Conservation (phyloP, 2,888 invertebrate genomes). For the Notodonta dromedarius region DNA sequence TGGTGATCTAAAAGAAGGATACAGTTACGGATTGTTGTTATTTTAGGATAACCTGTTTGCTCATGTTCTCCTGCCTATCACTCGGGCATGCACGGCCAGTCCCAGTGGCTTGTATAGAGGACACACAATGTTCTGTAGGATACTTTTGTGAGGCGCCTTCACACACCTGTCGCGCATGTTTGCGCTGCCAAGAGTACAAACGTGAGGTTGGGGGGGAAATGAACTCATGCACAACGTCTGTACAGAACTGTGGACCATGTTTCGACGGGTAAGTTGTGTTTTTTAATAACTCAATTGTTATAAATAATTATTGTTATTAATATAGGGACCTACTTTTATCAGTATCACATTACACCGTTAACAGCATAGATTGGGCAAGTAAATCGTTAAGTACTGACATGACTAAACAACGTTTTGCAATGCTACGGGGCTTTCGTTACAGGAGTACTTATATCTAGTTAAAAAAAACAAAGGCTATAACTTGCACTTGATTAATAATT, state of each 20-base stretch:
- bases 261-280: slow-evolving; percentile 23
- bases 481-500: too few relatives aligned
- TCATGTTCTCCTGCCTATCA: background rate
- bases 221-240: slow-evolving; percentile 18
- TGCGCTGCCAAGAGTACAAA: slow-evolving; percentile 56
- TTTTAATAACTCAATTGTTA: background rate
- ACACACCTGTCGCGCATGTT: slow-evolving; percentile 53
- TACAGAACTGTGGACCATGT: slow-evolving; percentile 27
- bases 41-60: background rate
- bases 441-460: too few relatives aligned
- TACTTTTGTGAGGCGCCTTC: slow-evolving; percentile 52
- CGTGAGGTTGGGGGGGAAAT: slow-evolving; percentile 31
- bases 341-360: too few relatives aligned
- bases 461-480: too few relatives aligned
- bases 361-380: too few relatives aligned
- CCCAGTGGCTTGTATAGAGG: slow-evolving; percentile 41
- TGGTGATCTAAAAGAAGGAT: too few relatives aligned
- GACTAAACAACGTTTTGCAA: too few relatives aligned
- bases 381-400: too few relatives aligned
- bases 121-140: slow-evolving; percentile 50
- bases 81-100: slow-evolving; percentile 24
- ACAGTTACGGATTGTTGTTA: background rate
- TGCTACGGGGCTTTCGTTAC: too few relatives aligned
- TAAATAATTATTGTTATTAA: too few relatives aligned
- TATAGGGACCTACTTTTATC: too few relatives aligned